phyloP scores from a whole-genome alignment of 2,888 invertebrate species.

The Micropterix aruncella region DNA sequence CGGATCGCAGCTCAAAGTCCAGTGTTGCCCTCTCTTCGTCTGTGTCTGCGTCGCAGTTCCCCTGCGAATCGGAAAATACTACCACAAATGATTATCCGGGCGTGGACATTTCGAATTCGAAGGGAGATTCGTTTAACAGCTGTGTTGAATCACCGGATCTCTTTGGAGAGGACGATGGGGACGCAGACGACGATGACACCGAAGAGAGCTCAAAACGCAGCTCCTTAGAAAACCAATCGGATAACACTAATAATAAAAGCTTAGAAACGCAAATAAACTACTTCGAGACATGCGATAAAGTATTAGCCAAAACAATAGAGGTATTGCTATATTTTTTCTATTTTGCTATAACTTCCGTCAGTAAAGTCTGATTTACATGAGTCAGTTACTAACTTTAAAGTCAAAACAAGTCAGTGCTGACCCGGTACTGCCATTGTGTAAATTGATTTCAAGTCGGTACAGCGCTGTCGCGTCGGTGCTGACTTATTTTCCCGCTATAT shows the following conservation, averaged over 20 bases:
- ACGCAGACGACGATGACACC: slow-evolving; percentile 15
- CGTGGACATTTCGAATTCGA: slow-evolving; percentile 1
- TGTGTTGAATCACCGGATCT: slow-evolving; percentile 43
- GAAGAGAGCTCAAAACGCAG: slow-evolving; percentile 4
- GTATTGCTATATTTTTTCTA: too few species aligned
- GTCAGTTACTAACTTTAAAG: too few species aligned
- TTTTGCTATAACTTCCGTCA: too few species aligned
- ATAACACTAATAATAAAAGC: background rate
- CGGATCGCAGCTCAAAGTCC: too few species aligned
- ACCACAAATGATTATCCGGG: slow-evolving; percentile 1
- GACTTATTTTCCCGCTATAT: too few species aligned
- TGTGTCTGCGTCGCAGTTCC: background rate
- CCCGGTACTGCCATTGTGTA: too few species aligned
- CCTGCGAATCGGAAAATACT: background rate
- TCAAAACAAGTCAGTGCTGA: too few species aligned
- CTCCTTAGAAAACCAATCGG: background rate
- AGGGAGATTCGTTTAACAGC: slow-evolving; percentile 7
- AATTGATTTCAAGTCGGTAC: too few species aligned
- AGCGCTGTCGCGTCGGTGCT: too few species aligned
- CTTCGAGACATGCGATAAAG: background rate
- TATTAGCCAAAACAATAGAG: background rate
- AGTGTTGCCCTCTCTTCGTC: too few species aligned
- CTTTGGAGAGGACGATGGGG: slow-evolving; percentile 46
- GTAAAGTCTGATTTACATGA: too few species aligned
- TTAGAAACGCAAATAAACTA: too few species aligned